phyloP scores from a whole-genome alignment of 2,797 vertebrate species.

The Lates japonicus region DNA sequence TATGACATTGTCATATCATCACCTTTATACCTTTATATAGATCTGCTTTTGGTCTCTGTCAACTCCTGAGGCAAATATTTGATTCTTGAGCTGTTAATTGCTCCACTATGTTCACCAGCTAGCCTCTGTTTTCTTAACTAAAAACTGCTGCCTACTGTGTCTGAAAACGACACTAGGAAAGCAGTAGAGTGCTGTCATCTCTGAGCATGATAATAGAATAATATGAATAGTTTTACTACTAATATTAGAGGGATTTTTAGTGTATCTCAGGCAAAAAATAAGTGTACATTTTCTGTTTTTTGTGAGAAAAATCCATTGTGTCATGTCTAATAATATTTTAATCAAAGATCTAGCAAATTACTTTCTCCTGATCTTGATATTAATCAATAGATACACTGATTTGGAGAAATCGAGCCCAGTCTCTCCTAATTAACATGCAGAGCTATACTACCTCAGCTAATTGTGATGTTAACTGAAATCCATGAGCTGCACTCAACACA shows the following conservation, averaged over 20 bases:
- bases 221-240: background rate
- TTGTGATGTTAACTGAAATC: background rate
- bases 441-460: background rate
- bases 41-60: too few relatives aligned
- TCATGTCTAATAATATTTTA: background rate
- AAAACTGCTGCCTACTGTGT: too few relatives aligned
- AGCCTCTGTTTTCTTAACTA: too few relatives aligned
- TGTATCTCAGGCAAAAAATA: too few relatives aligned
- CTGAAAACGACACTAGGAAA: too few relatives aligned
- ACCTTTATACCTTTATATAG: too few relatives aligned
- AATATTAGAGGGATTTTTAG: background rate
- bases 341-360: background rate
- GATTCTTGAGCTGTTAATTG: too few relatives aligned
- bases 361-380: background rate
- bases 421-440: background rate
- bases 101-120: too few relatives aligned
- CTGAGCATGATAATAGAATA: background rate
- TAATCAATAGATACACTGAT: background rate
- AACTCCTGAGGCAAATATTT: too few relatives aligned
- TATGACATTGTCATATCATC: background rate
- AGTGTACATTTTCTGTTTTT: background rate
- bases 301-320: background rate
- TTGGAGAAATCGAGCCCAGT: background rate
- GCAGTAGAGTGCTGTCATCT: too few relatives aligned
- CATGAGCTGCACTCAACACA: constrained; percentile 18